Percentiles rank a stretch among this genome's conserved stretches.
Evolutionary conservation across 2,113 vertebrate species (phyloP).

Genomic region (Cavia porcellus): DNA sequence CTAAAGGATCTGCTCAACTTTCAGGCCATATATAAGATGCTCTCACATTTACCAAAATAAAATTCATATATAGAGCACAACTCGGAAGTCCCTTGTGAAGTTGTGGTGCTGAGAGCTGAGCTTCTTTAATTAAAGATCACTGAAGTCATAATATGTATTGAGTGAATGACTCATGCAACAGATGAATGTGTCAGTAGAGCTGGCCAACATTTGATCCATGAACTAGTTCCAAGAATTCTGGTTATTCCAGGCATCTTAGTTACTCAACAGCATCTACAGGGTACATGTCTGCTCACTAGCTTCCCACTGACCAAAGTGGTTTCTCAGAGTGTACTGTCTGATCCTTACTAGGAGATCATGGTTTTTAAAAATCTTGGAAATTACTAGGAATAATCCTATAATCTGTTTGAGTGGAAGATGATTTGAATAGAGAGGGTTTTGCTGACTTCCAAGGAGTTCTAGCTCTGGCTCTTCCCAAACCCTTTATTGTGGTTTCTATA

Average conservation of each 20-base stretch:
- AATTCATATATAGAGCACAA: neutral
- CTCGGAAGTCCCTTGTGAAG: neutral
- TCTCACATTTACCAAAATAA: neutral
- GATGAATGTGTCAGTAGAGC: neutral
- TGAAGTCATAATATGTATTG: neutral
- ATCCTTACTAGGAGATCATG: neutral
- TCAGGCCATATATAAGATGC: neutral
- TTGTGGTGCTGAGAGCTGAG: neutral
- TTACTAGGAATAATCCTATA: neutral
- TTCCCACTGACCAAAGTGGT: neutral
- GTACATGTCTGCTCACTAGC: neutral
- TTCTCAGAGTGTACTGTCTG: neutral
- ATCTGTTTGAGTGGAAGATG: neutral
- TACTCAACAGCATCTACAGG: neutral
- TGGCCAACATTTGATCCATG: constrained; percentile 1
- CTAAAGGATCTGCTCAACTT: neutral
- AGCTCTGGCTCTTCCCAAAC: neutral
- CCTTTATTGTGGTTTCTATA: neutral
- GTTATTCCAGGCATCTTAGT: neutral
- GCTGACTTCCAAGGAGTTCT: neutral
- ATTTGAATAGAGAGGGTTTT: neutral
- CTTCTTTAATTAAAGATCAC: neutral
- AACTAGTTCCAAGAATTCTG: neutral
- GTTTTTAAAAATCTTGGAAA: constrained; percentile 28
- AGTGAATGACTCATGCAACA: neutral